Evolutionary conservation across 37 sponge, comb jelly and placozoan genomes (phyloP).

Genomic region (Spongilla lacustris): DNA sequence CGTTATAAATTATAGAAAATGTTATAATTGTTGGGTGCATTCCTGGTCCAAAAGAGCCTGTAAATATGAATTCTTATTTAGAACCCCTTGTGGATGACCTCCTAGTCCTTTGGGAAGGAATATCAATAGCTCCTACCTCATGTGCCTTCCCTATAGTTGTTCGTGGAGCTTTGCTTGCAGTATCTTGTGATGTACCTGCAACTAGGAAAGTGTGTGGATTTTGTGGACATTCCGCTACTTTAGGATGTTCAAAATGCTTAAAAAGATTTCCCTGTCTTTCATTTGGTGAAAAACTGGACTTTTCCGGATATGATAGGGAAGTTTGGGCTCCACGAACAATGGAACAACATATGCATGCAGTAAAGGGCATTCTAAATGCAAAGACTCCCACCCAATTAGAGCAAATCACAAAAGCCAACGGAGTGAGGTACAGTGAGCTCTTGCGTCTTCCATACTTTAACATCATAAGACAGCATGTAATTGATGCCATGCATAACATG

Average conservation of each 20-base stretch:
- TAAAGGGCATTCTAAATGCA: not conserved
- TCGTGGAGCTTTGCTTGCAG: slow-evolving; percentile 14
- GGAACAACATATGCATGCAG: slow-evolving; percentile 8
- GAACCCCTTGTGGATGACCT: slow-evolving; percentile 45
- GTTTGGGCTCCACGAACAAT: slow-evolving; percentile 13
- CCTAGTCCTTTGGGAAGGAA: slow-evolving; percentile 16
- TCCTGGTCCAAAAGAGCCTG: slow-evolving; percentile 39
- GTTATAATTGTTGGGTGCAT: slow-evolving; percentile 25
- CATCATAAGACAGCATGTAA: slow-evolving; percentile 6
- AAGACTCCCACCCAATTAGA: slow-evolving; percentile 3
- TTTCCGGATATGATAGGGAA: slow-evolving; percentile 29
- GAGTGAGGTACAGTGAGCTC: slow-evolving; percentile 25
- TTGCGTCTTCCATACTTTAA: slow-evolving; percentile 56
- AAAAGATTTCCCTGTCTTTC: slow-evolving; percentile 11
- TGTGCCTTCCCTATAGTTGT: not conserved
- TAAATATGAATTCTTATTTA: slow-evolving; percentile 13
- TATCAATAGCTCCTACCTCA: not conserved
- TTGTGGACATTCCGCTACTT: slow-evolving; percentile 25
- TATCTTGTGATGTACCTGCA: slow-evolving; percentile 51
- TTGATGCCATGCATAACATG: slow-evolving; percentile 64
- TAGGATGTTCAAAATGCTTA: slow-evolving; percentile 46
- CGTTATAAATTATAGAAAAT: slow-evolving; percentile 34
- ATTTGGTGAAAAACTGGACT: slow-evolving; percentile 51
- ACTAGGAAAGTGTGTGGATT: slow-evolving; percentile 63
- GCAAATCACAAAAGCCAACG: slow-evolving; percentile 7